A percentile compares a stretch with the other conserved stretches of the same genome.
Evolutionary conservation across 2,113 vertebrate species (phyloP).

Genomic region (Dasyurus viverrinus): DNA sequence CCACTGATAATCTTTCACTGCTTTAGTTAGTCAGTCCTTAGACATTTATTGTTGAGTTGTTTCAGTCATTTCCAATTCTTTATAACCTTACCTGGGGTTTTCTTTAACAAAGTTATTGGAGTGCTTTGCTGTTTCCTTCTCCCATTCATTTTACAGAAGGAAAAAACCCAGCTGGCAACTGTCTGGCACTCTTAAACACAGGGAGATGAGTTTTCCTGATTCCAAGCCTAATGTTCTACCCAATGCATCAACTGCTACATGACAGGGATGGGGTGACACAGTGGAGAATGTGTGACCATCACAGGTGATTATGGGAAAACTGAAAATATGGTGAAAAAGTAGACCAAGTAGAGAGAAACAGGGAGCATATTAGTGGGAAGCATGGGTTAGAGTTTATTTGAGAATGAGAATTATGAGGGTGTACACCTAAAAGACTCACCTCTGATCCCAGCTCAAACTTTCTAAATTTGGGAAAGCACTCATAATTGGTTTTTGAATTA

Average conservation of each 20-base stretch:
- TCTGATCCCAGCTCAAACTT: background rate
- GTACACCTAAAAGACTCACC: background rate
- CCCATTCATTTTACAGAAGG: background rate
- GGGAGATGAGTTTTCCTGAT: background rate
- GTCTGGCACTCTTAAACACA: background rate
- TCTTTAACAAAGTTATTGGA: background rate
- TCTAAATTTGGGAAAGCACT: background rate
- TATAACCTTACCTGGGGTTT: background rate
- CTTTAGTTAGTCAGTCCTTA: background rate
- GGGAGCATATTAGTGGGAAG: background rate
- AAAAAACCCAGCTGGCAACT: background rate
- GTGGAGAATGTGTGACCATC: background rate
- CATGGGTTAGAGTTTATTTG: background rate
- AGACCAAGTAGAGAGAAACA: background rate
- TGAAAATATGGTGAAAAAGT: background rate
- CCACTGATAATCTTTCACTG: background rate
- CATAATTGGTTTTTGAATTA: background rate
- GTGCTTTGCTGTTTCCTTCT: background rate
- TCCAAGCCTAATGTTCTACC: too few relatives aligned
- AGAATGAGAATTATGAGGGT: background rate
- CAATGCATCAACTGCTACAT: too few relatives aligned
- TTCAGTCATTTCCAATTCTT: background rate
- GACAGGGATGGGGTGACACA: background rate
- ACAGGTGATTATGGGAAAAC: background rate
- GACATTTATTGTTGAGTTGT: background rate